phyloP scores from a whole-genome alignment of 35 echinoderm and acorn worm genomes.

The Ophiothrix spiculata region DNA sequence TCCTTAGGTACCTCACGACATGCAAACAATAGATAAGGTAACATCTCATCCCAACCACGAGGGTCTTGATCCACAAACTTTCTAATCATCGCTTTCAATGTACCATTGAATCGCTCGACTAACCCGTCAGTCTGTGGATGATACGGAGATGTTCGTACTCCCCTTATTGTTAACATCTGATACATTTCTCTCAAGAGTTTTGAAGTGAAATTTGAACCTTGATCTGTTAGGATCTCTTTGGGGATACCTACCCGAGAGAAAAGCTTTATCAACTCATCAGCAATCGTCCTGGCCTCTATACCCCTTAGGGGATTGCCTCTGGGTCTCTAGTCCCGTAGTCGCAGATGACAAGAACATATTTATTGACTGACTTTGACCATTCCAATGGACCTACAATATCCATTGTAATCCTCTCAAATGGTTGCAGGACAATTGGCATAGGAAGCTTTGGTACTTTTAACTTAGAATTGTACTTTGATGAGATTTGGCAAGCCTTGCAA shows the following conservation, averaged over 20 bases:
- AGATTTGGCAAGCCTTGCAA: background rate
- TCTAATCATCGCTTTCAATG: slow-evolving; percentile 47
- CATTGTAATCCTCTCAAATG: too few species aligned
- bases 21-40: slow-evolving; percentile 37
- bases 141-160: slow-evolving; percentile 25
- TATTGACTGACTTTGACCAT: too few species aligned
- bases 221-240: slow-evolving; percentile 9
- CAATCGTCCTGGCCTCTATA: slow-evolving; percentile 7
- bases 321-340: too few species aligned
- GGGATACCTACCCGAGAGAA: slow-evolving; percentile 21
- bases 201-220: background rate
- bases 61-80: background rate
- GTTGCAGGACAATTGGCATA: slow-evolving; percentile 57
- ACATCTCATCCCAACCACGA: slow-evolving; percentile 25
- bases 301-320: too few species aligned
- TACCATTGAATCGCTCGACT: slow-evolving; percentile 49
- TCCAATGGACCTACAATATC: too few species aligned
- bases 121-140: slow-evolving; percentile 44
- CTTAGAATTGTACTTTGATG: background rate
- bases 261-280: slow-evolving; percentile 12
- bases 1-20: slow-evolving; percentile 21
- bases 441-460: too few species aligned
- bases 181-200: slow-evolving; percentile 11
- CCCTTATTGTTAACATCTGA: background rate
- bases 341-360: too few species aligned